Evolutionary conservation across 1,140 invertebrate genomes (phyloP).

Genomic region (Watersipora subatra): DNA sequence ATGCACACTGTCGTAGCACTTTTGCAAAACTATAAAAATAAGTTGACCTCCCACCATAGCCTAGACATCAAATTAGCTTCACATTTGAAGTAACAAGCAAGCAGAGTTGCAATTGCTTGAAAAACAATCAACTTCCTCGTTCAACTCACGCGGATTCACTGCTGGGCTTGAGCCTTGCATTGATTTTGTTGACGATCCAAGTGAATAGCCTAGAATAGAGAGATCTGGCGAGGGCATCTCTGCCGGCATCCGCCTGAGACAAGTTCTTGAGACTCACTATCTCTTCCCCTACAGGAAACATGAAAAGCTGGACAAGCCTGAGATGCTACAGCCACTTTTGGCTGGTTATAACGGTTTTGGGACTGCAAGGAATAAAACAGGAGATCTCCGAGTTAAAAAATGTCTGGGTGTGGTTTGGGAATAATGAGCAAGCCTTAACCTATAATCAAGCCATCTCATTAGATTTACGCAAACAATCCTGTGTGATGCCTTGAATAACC

Average conservation of each 20-base stretch:
- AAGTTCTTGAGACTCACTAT: slow-evolving; percentile 20
- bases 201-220: slow-evolving; percentile 51
- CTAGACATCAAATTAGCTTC: too few species aligned
- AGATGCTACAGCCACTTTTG: too few species aligned
- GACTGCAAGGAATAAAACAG: background rate
- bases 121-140: too few species aligned
- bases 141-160: background rate
- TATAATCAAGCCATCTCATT: too few species aligned
- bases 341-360: background rate
- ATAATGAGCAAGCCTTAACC: background rate
- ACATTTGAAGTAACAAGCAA: too few species aligned
- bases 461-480: too few species aligned
- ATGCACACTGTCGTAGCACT: too few species aligned
- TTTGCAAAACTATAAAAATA: too few species aligned
- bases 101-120: too few species aligned
- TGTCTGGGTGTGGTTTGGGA: background rate
- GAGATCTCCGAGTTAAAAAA: background rate
- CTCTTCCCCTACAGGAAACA: slow-evolving; percentile 21
- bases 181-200: slow-evolving; percentile 71
- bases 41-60: too few species aligned
- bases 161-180: slow-evolving; percentile 46
- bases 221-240: slow-evolving; percentile 51
- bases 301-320: background rate
- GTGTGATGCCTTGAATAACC: too few species aligned
- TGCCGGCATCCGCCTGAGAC: slow-evolving; percentile 33